A percentile compares a stretch with the other conserved stretches of the same genome.
Evolutionary conservation across 2,888 invertebrate genomes (phyloP).

Genomic region (Gerris lacustris): DNA sequence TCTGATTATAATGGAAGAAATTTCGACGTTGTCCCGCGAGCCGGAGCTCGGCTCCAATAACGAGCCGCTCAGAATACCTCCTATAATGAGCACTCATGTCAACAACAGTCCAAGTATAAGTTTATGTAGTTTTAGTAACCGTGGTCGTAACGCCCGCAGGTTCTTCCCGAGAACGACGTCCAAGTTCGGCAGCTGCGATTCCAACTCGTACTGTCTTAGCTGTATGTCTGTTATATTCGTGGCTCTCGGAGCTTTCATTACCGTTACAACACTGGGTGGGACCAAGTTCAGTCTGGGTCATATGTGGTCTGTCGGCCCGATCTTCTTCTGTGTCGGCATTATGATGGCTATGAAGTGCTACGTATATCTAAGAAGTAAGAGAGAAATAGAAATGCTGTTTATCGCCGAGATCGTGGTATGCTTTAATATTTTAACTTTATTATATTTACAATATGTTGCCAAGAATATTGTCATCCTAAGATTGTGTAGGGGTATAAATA

Average conservation of each 20-base stretch:
- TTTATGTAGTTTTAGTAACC: not conserved
- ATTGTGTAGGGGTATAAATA: too few species aligned
- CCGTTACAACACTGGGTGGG: slow-evolving; percentile 47
- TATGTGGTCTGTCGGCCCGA: slow-evolving; percentile 56
- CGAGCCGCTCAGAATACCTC: not conserved
- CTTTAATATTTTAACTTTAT: slow-evolving; percentile 37
- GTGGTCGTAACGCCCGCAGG: slow-evolving; percentile 13
- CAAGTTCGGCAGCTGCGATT: slow-evolving; percentile 51
- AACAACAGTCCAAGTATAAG: not conserved
- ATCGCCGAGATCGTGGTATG: slow-evolving; percentile 50
- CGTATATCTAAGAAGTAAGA: slow-evolving; percentile 51
- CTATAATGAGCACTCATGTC: not conserved
- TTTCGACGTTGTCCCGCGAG: too few species aligned
- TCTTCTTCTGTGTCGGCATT: slow-evolving; percentile 54
- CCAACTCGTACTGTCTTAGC: slow-evolving; percentile 53
- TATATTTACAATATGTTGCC: too few species aligned
- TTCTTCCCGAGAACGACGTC: slow-evolving; percentile 25
- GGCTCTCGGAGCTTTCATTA: slow-evolving; percentile 51
- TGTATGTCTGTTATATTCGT: slow-evolving; percentile 50
- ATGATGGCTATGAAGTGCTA: slow-evolving; percentile 57
- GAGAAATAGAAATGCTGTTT: slow-evolving; percentile 51
- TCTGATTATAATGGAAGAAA: too few species aligned
- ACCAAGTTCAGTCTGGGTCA: slow-evolving; percentile 50
- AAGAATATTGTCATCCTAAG: too few species aligned
- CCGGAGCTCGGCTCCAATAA: too few species aligned